Evolutionary conservation across 2,113 vertebrate genomes (phyloP), one percentile per base, ranked within the genome.

Genomic region (Perccottus glenii): DNA sequence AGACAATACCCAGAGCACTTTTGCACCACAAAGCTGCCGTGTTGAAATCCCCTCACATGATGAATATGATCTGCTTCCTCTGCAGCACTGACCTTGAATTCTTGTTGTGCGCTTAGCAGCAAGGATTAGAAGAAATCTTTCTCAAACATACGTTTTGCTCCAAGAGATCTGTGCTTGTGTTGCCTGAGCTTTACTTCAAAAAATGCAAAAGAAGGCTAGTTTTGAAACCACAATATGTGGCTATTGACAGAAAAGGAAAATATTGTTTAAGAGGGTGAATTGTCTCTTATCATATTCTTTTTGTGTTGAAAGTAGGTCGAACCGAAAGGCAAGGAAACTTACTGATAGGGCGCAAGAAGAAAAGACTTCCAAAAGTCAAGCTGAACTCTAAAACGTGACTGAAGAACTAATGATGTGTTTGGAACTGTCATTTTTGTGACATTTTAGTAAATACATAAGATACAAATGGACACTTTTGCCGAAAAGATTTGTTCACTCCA

Each of bases 51-150:
- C 16, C 75, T 67, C 44, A 66, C 77, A 68, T 77, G 73, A 81
- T 76, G 58, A 69, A 67, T 65, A 56, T 61, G 73, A 73, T 64
- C 55, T 64, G 59, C 63, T 74, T 85, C 81, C 53, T 65, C 67
- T 46, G 59, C 66, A 82, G 82, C 72, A 72, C 87, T 91, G 91
- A 92, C 91, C 91, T 93, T 92, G 89, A 79, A 77, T 87, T 84
- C 75, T 77, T 80, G 71, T 87, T 85, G 86, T 71, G 81, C 48
- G 50, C 85, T 86, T 78, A 68, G 81, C 87, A 85, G 85, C 77
- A 58, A 69, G 83, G 91, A 93, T 92, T 92, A 92, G 64, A 80
- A 81, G 65, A 88, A 91, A 92, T 92, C 89, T 89, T 87, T 51
- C 70, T 73, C 82, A 87, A 89, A 87, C 88, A 90, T 86, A 90